These are phyloP conservation scores for Zaprionus nigranus DNA, from an alignment of 1,140 invertebrate species.

Conservation along the genomic window DNA sequence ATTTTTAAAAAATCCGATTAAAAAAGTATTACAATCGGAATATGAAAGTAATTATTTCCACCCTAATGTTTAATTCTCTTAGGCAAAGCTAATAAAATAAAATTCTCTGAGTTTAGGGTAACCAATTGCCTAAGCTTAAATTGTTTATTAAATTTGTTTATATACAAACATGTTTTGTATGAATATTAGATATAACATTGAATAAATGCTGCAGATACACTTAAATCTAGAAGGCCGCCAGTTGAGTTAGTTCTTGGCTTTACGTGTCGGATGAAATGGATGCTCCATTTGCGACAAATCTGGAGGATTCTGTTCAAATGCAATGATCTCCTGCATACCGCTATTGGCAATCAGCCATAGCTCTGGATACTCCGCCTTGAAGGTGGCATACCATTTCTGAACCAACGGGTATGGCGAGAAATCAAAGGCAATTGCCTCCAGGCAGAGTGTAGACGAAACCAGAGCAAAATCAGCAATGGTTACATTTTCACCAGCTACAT, in stretches of 20 bases:
- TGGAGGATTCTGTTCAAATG: constrained; percentile 89
- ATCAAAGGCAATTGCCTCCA: constrained; percentile 90
- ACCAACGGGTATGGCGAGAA: constrained; percentile 86
- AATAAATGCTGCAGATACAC: constrained; percentile 7
- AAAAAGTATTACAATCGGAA: no score
- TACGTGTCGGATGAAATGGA: constrained; percentile 89
- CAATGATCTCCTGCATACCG: constrained; percentile 88
- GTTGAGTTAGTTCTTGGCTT: constrained; percentile 61
- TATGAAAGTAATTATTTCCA: no score
- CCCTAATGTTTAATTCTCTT: background rate
- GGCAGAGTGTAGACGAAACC: constrained; percentile 88
- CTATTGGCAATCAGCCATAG: constrained; percentile 88
- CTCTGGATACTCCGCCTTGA: constrained; percentile 88
- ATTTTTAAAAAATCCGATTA: no score
- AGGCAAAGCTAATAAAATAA: background rate
- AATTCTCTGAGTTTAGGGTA: background rate
- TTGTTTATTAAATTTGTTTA: constrained; percentile 10
- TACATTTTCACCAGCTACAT: constrained; percentile 88
- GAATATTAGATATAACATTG: constrained; percentile 11
- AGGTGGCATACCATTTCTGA: constrained; percentile 88
- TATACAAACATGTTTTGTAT: constrained; percentile 14
- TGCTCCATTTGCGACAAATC: constrained; percentile 88
- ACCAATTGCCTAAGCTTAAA: background rate
- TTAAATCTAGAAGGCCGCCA: constrained; percentile 23
- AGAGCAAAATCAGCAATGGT: constrained; percentile 91